A percentile compares a stretch with the other conserved stretches of the same genome.
Conservation (phyloP, 2,113 vertebrate species). For the Lepus americanus region DNA sequence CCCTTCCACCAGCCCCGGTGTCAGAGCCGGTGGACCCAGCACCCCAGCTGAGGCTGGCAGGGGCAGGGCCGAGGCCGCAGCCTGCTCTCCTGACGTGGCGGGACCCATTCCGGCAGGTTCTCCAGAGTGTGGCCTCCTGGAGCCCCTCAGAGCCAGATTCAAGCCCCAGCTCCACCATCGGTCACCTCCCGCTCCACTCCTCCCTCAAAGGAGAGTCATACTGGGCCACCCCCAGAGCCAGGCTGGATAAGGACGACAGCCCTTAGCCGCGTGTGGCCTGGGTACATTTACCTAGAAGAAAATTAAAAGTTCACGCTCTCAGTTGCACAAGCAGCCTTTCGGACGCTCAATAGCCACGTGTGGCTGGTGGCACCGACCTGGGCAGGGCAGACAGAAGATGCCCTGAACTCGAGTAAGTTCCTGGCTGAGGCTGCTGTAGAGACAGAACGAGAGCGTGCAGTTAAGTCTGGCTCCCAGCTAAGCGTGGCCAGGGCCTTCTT, state of each 20-base stretch:
- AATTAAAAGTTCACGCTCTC: neutral
- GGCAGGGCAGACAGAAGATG: neutral
- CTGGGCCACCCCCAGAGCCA: neutral
- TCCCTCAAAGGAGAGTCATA: neutral
- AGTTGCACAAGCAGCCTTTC: neutral
- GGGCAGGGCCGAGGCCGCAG: neutral
- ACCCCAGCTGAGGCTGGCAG: neutral
- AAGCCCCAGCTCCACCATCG: neutral
- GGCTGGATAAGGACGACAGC: neutral
- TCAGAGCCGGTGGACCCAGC: neutral
- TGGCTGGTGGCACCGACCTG: too few relatives aligned
- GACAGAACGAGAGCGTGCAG: fast-evolving
- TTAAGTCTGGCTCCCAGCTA: neutral
- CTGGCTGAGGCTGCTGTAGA: neutral
- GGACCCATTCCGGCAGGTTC: neutral
- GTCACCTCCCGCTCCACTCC: neutral
- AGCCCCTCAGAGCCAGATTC: neutral
- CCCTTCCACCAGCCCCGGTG: too few relatives aligned
- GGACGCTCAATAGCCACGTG: neutral
- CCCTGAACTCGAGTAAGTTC: neutral
- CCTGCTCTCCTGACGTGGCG: neutral
- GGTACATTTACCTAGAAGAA: neutral
- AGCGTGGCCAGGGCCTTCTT: neutral
- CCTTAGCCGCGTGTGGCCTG: neutral
- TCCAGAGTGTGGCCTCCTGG: neutral